A percentile compares a stretch with the other conserved stretches of the same genome.
These are phyloP conservation scores for Gisinianus flammeolus DNA, from an alignment of 2,888 invertebrate species.

Conservation along the genomic window DNA sequence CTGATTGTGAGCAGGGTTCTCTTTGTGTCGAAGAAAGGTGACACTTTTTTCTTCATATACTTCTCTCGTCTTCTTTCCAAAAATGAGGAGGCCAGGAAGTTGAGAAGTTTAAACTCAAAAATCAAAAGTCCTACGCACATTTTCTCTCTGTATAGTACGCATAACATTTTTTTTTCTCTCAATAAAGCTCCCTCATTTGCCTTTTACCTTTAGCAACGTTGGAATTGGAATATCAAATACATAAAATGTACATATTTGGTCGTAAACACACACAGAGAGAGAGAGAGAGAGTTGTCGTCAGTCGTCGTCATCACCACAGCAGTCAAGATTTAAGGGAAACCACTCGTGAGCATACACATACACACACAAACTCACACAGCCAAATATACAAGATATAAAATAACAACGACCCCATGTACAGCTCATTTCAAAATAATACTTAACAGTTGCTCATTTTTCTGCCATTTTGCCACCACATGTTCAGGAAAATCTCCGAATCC, in stretches of 20 bases:
- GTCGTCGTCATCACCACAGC: neutral
- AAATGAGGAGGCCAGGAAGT: constrained; percentile 15
- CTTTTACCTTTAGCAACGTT: too few species aligned
- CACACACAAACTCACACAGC: neutral
- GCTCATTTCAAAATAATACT: neutral
- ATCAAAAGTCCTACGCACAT: neutral
- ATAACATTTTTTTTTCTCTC: too few species aligned
- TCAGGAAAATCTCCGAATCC: neutral
- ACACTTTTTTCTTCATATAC: too few species aligned
- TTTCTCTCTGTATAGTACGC: neutral
- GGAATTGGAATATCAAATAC: constrained; percentile 7
- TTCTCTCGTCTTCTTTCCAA: too few species aligned
- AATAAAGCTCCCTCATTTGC: too few species aligned
- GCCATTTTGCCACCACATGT: constrained; percentile 39
- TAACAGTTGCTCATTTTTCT: constrained; percentile 36
- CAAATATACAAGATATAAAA: neutral
- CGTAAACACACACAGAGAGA: neutral
- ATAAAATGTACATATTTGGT: neutral
- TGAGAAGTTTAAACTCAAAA: constrained; percentile 15
- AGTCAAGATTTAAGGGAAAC: constrained; percentile 11
- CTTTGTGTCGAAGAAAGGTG: constrained; percentile 4
- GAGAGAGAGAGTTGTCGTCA: neutral
- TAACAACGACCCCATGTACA: constrained; percentile 28
- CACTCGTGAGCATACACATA: neutral
- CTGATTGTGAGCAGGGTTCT: neutral